Evolutionary conservation across 2,888 invertebrate genomes (phyloP), one percentile per base, ranked within the genome.

Genomic region (Lithophane socia): DNA sequence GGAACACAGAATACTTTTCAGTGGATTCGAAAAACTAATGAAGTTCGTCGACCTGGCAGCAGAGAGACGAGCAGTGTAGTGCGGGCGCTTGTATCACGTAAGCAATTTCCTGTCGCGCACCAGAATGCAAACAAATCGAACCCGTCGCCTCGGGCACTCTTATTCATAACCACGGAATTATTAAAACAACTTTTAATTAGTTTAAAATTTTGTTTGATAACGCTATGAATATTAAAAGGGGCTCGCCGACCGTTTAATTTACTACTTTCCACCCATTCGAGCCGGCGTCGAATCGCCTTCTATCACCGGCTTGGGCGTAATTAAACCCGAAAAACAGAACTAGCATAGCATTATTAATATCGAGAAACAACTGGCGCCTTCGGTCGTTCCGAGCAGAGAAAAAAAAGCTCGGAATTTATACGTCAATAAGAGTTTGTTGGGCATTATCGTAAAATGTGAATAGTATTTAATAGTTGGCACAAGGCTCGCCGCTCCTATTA

Each of bases 171-270:
- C 89, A 89, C 89, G 90, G 91, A 92, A 92, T 92, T 94, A 94
- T 93, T 93, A 93, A 92, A 90, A 94, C 94, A 94, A 93, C 90
- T 95, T 95, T 95, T 96, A 95, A 96, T 96, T 95, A 94, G 94
- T 96, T 95, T 94, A 94, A 93, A 94, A 95, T 94, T 95, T 95
- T 95, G 94, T 95, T 94, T 94, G 94, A 94, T 93, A 94, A 94
- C 92, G 94, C 95, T 94, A 96, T 96, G 96, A 95, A 96, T 96
- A 96, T 96, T 95, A 95, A 95, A 94, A 92, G 92, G 90, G 91
- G 91, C 93, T 92, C 93, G 93, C 93, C 93, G 94, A 91, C 94
- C 93, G 93, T 94, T 95, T 95, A 95, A 96, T 96, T 96, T 95
- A 96, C 94, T 93, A 93, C 93, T 92, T 91, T 92, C 91, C 91